These are phyloP conservation scores for Apocheima hispidaria DNA, from an alignment of 2,888 invertebrate genomes.

Conservation along the genomic window DNA sequence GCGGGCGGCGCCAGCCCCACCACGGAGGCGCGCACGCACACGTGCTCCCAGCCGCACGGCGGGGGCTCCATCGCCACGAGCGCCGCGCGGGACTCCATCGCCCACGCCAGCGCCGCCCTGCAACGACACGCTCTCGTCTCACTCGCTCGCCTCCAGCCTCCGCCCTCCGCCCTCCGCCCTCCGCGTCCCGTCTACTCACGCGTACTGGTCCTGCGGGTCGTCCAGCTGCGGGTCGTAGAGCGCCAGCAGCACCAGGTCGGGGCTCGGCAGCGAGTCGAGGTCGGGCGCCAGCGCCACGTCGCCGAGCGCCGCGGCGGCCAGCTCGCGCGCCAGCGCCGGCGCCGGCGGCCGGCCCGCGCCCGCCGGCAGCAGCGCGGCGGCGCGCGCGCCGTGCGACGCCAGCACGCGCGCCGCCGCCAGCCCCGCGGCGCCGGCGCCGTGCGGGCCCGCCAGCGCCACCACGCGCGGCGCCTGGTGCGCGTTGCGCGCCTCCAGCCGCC, in stretches of 20 bases:
- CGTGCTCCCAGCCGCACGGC: conserved; percentile 74
- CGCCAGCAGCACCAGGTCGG: conserved; percentile 35
- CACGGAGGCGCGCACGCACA: conserved; percentile 54
- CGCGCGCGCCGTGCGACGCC: conserved; percentile 92
- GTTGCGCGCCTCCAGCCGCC: conserved; percentile 93
- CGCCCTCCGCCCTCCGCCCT: no score
- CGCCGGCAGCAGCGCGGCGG: conserved; percentile 85
- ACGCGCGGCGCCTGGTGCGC: conserved; percentile 95
- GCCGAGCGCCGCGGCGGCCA: conserved; percentile 44
- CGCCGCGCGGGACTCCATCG: conserved; percentile 73
- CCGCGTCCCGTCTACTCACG: no score
- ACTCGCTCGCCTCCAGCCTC: no score
- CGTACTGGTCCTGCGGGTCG: conserved; percentile 65
- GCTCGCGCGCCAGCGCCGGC: conserved; percentile 41
- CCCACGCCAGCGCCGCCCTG: conserved; percentile 86
- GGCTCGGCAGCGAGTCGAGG: conserved; percentile 55
- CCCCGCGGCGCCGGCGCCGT: conserved; percentile 85
- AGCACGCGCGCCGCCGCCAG: conserved; percentile 92
- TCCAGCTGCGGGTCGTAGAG: conserved; percentile 28
- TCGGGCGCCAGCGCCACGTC: conserved; percentile 67
- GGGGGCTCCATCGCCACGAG: conserved; percentile 87
- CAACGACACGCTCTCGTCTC: no score
- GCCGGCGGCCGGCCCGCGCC: conserved; percentile 69
- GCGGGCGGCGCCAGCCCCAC: conserved; percentile 74
- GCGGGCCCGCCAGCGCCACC: conserved; percentile 90